Base-by-base conservation (phyloP, 2,113 vertebrate genomes). In the Hippocampus abdominalis region DNA sequence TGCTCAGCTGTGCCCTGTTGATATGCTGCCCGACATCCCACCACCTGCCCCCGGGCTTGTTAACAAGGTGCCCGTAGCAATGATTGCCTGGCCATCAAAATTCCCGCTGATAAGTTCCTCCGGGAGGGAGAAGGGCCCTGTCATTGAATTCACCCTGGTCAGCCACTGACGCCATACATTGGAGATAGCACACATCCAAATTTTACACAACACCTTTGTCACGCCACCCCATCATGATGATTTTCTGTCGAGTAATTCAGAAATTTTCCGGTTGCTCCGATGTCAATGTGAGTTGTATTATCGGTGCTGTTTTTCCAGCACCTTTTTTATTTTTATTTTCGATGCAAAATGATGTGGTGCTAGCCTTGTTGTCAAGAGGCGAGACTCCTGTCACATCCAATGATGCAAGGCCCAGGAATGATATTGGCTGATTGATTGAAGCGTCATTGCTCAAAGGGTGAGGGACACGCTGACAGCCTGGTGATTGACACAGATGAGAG, bases 381-480 rank as follows among this genome's bases (percentile, higher is more conserved):
- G 46, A 88, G 85, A 86, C 87, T 81, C 86, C 88, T 88, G 89
- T 90, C 90, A 90, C 75, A 88, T 82, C 70, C 79, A 73, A 79
- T 87, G 89, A 66, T 84, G 84, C 78, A 64, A 83, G 78, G 77
- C 79, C 46, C 49, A 70, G 68, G 67, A 68, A 71, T 72, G 78
- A 84, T 84, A 87, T 78, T 72, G 84, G 81, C 77, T 87, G 90
- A 92, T 87, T 92, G 91, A 92, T 89, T 82, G 87, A 86, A 86
- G 89, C 67, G 64, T 75, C 64, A 73, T 75, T 72, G 80, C 66
- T 84, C 80, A 74, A n/a, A 87, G 89, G 87, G 84, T 78, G 84
- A 88, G 81, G 80, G 83, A 85, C 75, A 57, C 73, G 27, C 82
- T 87, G 88, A 89, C 88, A 81, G 75, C 68, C 13, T 68, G 1